A percentile compares a stretch with the other conserved stretches of the same genome.
Evolutionary conservation across 1,140 invertebrate genomes (phyloP).

Genomic region (Nephotettix cincticeps): DNA sequence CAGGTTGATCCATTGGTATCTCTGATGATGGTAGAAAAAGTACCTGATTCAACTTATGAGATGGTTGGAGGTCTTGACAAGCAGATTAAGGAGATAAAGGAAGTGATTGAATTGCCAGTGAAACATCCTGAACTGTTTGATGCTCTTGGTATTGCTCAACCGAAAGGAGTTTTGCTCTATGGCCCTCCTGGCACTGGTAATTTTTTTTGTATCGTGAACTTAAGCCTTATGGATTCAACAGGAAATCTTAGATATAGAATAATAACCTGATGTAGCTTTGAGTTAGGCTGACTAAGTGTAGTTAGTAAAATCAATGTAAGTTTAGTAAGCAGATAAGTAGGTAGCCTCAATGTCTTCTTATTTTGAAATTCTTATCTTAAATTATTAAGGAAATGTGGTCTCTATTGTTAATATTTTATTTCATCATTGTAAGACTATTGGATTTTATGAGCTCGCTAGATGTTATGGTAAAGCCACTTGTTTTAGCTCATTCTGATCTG

Average conservation of each 20-base stretch:
- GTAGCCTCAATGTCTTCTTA: too few species aligned
- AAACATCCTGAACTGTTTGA: slow-evolving; percentile 99
- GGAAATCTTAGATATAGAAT: neutral
- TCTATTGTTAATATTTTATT: too few species aligned
- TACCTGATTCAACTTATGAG: slow-evolving; percentile 99
- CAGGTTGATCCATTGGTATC: slow-evolving; percentile 98
- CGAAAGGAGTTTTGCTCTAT: slow-evolving; percentile 97
- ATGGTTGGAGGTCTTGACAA: slow-evolving; percentile 99
- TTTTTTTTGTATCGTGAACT: neutral
- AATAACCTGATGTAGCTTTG: neutral
- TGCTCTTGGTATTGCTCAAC: slow-evolving; percentile 98
- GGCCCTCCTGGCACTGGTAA: slow-evolving; percentile 91
- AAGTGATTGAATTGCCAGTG: slow-evolving; percentile 98
- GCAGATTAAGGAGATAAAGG: slow-evolving; percentile 99
- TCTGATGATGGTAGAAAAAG: slow-evolving; percentile 99
- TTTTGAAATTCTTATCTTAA: too few species aligned
- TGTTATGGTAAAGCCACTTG: too few species aligned
- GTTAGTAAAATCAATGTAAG: too few species aligned
- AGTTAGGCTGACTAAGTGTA: too few species aligned
- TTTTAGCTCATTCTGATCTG: too few species aligned
- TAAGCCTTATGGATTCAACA: neutral
- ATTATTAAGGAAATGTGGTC: too few species aligned
- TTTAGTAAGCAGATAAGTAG: too few species aligned
- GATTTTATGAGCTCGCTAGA: too few species aligned
- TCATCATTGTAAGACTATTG: too few species aligned